Conservation (phyloP, 2,797 vertebrate species). For the Pteropus rufus region DNA sequence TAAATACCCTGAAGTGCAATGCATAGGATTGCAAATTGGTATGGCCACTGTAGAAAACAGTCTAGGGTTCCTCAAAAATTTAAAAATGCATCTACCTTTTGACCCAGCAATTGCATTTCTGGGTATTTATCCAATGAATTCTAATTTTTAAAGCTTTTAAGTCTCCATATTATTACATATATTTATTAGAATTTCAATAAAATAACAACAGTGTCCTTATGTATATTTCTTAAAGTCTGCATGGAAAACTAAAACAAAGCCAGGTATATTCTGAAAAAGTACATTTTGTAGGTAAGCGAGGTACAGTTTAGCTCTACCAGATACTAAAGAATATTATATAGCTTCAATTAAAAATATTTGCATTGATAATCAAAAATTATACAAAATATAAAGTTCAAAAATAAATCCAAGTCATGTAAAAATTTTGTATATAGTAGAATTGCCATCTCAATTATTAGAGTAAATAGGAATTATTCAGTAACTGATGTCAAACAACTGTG, state of each 20-base stretch:
- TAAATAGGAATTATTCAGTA: background rate
- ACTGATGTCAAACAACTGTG: background rate
- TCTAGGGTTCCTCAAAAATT: no score
- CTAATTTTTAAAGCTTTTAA: background rate
- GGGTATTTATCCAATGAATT: no score
- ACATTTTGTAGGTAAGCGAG: accelerated
- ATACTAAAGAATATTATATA: background rate
- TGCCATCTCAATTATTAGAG: background rate
- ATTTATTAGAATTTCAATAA: background rate
- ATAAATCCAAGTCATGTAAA: background rate
- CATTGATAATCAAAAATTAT: background rate
- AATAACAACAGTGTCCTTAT: background rate
- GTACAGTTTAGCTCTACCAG: background rate
- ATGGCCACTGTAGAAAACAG: no score
- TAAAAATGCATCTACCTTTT: no score
- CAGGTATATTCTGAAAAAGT: background rate
- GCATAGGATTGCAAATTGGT: no score
- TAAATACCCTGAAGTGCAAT: no score
- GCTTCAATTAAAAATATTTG: background rate
- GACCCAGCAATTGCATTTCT: no score
- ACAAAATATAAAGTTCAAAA: background rate
- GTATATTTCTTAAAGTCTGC: background rate
- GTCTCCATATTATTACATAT: background rate
- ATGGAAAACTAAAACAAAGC: background rate
- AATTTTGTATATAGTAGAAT: background rate